phyloP scores from a whole-genome alignment of 2,797 vertebrate genomes.

The Coreius guichenoti region DNA sequence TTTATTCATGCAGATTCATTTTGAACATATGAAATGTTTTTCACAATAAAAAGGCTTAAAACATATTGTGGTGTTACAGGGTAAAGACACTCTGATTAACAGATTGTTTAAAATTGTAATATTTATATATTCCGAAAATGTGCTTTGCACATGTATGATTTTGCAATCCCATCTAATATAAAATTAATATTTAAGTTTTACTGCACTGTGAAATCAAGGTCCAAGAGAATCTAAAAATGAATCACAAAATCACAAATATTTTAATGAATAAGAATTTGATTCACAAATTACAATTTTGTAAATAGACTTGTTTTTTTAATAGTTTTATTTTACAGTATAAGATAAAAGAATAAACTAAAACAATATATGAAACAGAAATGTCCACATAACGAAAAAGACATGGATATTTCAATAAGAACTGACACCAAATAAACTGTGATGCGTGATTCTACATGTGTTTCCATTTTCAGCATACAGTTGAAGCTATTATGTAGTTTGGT shows the following conservation, averaged over 20 bases:
- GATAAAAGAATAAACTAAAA: background rate
- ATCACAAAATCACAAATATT: background rate
- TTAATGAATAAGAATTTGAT: background rate
- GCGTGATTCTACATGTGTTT: slow-evolving; percentile 56
- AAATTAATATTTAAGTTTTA: background rate
- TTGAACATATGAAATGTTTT: background rate
- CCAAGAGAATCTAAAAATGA: background rate
- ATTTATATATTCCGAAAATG: background rate
- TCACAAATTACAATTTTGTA: background rate
- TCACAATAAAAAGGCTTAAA: background rate
- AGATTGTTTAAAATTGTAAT: background rate
- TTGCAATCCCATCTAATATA: background rate
- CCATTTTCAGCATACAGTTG: slow-evolving; percentile 53
- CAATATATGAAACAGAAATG: background rate
- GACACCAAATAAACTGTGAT: slow-evolving; percentile 18
- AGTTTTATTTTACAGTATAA: background rate
- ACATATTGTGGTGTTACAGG: background rate
- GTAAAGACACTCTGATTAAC: background rate
- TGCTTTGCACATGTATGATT: background rate
- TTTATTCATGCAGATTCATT: background rate
- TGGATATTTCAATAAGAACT: background rate
- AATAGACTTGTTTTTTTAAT: background rate
- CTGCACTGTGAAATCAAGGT: background rate
- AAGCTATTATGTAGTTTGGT: slow-evolving; percentile 56
- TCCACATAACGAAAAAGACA: slow-evolving; percentile 10